A percentile compares a stretch with the other conserved stretches of the same genome.
These are phyloP conservation scores for Odontomyia ornata DNA, from an alignment of 2,888 invertebrate genomes.

Conservation along the genomic window DNA sequence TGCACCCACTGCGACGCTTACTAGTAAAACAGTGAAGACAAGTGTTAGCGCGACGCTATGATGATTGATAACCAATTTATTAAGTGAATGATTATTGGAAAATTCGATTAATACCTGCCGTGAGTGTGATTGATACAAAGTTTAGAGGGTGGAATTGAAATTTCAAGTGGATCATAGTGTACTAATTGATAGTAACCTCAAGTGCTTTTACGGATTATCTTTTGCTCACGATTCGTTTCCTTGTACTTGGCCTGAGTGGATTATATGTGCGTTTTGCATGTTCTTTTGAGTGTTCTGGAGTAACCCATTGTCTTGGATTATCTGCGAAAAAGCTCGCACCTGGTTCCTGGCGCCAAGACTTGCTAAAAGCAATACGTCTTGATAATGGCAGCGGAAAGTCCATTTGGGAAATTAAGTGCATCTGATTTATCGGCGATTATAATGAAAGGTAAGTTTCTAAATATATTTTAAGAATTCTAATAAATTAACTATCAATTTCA, in stretches of 20 bases:
- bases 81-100: slow-evolving; percentile 24
- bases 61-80: slow-evolving; percentile 13
- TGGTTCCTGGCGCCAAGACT: neutral
- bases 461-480: neutral
- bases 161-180: neutral
- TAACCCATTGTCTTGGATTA: slow-evolving; percentile 20
- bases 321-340: neutral
- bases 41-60: neutral
- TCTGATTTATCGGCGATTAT: slow-evolving; percentile 50
- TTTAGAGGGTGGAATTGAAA: slow-evolving; percentile 24
- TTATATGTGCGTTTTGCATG: no score
- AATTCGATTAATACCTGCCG: slow-evolving; percentile 3
- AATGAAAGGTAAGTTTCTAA: slow-evolving; percentile 48
- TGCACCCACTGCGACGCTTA: neutral
- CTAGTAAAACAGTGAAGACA: neutral
- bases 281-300: slow-evolving; percentile 11
- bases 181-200: neutral
- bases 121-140: slow-evolving; percentile 1
- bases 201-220: neutral
- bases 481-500: no score
- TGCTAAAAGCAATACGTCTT: neutral
- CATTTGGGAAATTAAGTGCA: slow-evolving; percentile 48
- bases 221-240: neutral
- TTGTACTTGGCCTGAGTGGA: neutral
- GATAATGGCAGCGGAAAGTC: slow-evolving; percentile 48